Percentiles rank a stretch among this genome's conserved stretches.
These are phyloP conservation scores for Lordiphosa fenestrarum DNA, from an alignment of 2,888 invertebrate genomes.

Conservation along the genomic window DNA sequence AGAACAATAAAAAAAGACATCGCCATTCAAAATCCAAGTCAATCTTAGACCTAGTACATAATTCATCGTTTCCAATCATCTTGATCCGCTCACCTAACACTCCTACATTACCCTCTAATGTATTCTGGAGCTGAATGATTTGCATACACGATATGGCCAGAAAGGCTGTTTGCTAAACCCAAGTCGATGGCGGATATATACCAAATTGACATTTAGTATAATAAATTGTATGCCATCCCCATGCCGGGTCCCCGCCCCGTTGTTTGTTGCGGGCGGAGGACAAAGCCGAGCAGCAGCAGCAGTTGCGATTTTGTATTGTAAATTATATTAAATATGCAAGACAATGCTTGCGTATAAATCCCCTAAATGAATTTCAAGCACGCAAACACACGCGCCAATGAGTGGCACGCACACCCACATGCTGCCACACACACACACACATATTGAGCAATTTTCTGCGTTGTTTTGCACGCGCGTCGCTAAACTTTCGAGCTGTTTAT, in stretches of 20 bases:
- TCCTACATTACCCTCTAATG: not conserved
- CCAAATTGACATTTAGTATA: conserved; percentile 74
- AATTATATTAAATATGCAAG: conserved; percentile 75
- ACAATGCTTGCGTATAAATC: conserved; percentile 69
- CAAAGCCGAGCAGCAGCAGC: conserved; percentile 18
- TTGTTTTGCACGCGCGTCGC: conserved; percentile 43
- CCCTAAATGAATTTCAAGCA: conserved; percentile 76
- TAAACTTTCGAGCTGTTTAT: conserved; percentile 51
- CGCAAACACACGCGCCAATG: conserved; percentile 70
- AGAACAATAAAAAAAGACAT: too few relatives aligned
- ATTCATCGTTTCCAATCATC: too few relatives aligned
- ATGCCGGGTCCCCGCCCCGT: conserved; percentile 8
- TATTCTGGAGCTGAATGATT: conserved; percentile 28
- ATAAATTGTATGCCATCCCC: conserved; percentile 61
- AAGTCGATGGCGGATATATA: conserved; percentile 59
- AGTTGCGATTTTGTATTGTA: conserved; percentile 46
- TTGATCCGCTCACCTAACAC: not conserved
- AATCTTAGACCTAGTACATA: too few relatives aligned
- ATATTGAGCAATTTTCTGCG: conserved; percentile 44
- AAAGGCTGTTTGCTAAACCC: conserved; percentile 33
- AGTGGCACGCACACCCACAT: conserved; percentile 28
- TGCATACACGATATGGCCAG: conserved; percentile 38
- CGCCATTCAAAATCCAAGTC: too few relatives aligned
- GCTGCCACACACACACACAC: conserved; percentile 6
- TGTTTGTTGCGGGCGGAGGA: conserved; percentile 23